Evolutionary conservation across 2,888 invertebrate genomes (phyloP), one percentile per base, ranked within the genome.

Genomic region (Shargacucullia verbasci): DNA sequence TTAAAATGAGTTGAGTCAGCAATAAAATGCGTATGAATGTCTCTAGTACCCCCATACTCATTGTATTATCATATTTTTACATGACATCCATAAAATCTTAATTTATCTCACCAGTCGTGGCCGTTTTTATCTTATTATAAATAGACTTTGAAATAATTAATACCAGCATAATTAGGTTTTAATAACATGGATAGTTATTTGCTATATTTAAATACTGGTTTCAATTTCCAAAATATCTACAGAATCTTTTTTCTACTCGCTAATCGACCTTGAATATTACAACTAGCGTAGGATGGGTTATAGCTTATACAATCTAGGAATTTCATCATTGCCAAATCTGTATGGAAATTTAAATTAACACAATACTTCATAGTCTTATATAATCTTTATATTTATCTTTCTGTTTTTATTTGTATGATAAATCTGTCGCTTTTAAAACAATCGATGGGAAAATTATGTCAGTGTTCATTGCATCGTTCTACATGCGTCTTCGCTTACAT

Each of bases 1-100:
- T 73, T 73, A 60, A 61, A 46, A 69, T 70, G 39, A 55, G 59
- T 53, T 72, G 68, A 70, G 50, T 77, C 62, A 75, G 55, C 47
- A 50, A 40, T 35, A 39, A 27, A 15, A 40, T 33, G 48, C 48
- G 13, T 35, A 45, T 46, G 33, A 27, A 44, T 47, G 33, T 27
- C 29, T 46, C 15, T 52, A 29, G 12, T 59, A 33, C 12, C 29
- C 15, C 20, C 27, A 33, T 29, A 15, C 13, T 60, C 8, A 7
- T 35, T 31, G 13, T 20, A 13, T 41, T 63, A 29, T 37, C 13
- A 37, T 49, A 29, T 8, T 41, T 44, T 48, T 35, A 13, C 7
- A 47, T 41, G 8, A 33, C 9, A 29, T 4, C 20, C 20, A 20
- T 20, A 20, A 20, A 20, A n/a, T n/a, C n/a, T n/a, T n/a, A n/a